A percentile compares a stretch with the other conserved stretches of the same genome.
Evolutionary conservation across 1,140 invertebrate species (phyloP).

Genomic region (Hirudo medicinalis): DNA sequence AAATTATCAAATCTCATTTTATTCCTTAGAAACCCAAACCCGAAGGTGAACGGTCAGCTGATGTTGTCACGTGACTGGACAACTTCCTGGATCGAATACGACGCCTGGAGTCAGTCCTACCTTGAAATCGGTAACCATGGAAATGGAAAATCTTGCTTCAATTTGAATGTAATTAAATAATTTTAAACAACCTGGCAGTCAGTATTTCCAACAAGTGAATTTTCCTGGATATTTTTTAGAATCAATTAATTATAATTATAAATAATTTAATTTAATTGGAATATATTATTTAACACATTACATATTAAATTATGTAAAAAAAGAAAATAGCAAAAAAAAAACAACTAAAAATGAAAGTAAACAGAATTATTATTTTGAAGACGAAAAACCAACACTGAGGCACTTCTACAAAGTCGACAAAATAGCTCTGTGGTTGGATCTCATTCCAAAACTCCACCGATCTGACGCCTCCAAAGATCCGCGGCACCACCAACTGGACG

Average conservation of each 20-base stretch:
- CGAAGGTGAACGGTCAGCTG: not conserved
- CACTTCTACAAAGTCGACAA: conserved; percentile 87
- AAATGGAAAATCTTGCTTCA: no score
- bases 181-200: no score
- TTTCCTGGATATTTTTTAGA: no score
- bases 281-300: no score
- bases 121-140: not conserved
- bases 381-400: conserved; percentile 46
- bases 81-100: not conserved
- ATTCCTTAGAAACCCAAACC: not conserved
- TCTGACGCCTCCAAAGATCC: conserved; percentile 58
- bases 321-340: no score
- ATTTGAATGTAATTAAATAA: no score
- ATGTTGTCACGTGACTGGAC: conserved; percentile 7
- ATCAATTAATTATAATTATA: no score
- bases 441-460: conserved; percentile 86
- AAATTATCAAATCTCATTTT: no score
- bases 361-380: not conserved
- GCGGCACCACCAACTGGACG: conserved; percentile 69
- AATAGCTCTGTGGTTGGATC: conserved; percentile 87
- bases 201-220: no score
- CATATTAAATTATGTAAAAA: no score
- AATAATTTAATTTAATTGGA: no score
- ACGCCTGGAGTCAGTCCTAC: conserved; percentile 8
- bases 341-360: no score